Evolutionary conservation across 1,140 invertebrate genomes (phyloP).

Genomic region (Teleopsis dalmanni): DNA sequence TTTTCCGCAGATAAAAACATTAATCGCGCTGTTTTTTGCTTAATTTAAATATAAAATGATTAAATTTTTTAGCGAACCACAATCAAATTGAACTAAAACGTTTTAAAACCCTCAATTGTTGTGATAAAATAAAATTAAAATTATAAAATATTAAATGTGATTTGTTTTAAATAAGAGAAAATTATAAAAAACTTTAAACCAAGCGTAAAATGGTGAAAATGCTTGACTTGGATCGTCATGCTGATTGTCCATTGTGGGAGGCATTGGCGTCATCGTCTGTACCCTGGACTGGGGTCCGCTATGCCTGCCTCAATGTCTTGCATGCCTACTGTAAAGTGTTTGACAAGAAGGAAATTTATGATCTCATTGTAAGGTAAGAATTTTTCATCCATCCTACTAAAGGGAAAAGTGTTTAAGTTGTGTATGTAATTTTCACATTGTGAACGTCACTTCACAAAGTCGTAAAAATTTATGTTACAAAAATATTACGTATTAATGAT

Average conservation of each 20-base stretch:
- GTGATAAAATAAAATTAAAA: too few relatives aligned
- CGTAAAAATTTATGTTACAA: too few relatives aligned
- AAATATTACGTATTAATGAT: too few relatives aligned
- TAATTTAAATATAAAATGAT: neutral
- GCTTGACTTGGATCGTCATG: conserved; percentile 52
- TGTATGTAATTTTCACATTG: too few relatives aligned
- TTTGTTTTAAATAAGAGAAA: too few relatives aligned
- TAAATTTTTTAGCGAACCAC: neutral
- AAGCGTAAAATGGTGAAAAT: conserved; percentile 46
- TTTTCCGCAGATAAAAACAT: too few relatives aligned
- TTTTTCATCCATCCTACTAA: neutral
- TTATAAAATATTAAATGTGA: too few relatives aligned
- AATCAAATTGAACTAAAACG: neutral
- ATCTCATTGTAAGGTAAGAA: conserved; percentile 67
- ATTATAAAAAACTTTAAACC: conserved; percentile 1
- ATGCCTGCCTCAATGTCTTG: conserved; percentile 69
- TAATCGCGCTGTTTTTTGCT: neutral
- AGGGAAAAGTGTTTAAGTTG: neutral
- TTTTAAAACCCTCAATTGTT: too few relatives aligned
- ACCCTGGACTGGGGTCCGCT: conserved; percentile 69
- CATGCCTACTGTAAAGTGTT: conserved; percentile 78
- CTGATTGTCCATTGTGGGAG: conserved; percentile 50
- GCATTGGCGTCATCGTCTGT: conserved; percentile 49
- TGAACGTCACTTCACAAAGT: too few relatives aligned
- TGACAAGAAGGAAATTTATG: conserved; percentile 66